A percentile compares a stretch with the other conserved stretches of the same genome.
Evolutionary conservation across 1,140 invertebrate genomes (phyloP).

Genomic region (Homalodisca vitripennis): DNA sequence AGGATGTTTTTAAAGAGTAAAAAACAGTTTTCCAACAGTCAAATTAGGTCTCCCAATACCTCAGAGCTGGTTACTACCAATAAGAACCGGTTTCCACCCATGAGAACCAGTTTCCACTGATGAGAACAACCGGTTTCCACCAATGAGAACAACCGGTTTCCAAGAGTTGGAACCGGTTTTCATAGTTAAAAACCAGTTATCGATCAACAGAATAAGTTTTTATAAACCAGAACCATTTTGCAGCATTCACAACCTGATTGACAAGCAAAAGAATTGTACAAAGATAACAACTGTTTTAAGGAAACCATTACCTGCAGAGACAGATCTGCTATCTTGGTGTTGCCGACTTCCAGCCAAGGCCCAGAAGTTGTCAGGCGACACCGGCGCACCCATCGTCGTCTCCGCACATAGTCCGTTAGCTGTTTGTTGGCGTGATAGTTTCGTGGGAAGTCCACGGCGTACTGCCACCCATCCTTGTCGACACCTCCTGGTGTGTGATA

Average conservation of each 20-base stretch:
- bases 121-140: too few relatives aligned
- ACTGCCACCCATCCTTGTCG: slow-evolving; percentile 91
- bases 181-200: too few relatives aligned
- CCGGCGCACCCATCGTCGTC: slow-evolving; percentile 80
- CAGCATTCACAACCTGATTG: neutral
- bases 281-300: too few relatives aligned
- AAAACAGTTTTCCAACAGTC: too few relatives aligned
- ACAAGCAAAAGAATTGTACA: neutral
- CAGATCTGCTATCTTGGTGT: slow-evolving; percentile 78
- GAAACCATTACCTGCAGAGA: slow-evolving; percentile 64
- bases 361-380: slow-evolving; percentile 79
- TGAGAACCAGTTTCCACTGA: too few relatives aligned
- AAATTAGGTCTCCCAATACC: too few relatives aligned
- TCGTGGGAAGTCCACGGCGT: slow-evolving; percentile 87
- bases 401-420: slow-evolving; percentile 84
- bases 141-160: too few relatives aligned
- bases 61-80: too few relatives aligned
- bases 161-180: too few relatives aligned
- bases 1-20: too few relatives aligned
- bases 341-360: slow-evolving; percentile 83
- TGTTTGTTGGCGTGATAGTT: slow-evolving; percentile 81
- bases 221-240: neutral
- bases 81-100: too few relatives aligned
- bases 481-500: slow-evolving; percentile 85
- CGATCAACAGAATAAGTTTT: slow-evolving; percentile 5